Evolutionary conservation across 1,140 invertebrate genomes (phyloP).

Genomic region (Bactericera cockerelli): DNA sequence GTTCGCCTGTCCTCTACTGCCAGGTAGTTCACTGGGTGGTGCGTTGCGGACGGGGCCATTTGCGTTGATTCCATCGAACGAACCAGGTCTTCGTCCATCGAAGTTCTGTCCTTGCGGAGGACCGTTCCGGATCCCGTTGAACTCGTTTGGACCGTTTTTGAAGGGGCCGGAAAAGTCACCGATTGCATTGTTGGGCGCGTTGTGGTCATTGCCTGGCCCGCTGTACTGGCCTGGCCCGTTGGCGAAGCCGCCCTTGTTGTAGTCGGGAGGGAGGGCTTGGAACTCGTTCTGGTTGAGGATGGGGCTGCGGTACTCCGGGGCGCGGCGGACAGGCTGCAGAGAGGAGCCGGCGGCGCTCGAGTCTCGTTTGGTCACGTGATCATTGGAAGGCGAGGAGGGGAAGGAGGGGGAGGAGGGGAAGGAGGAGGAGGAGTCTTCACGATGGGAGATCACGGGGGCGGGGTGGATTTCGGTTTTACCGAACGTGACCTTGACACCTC

Average conservation of each 20-base stretch:
- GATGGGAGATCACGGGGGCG: slow-evolving; percentile 7
- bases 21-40: not conserved
- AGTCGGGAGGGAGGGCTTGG: not conserved
- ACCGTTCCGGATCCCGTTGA: not conserved
- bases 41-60: not conserved
- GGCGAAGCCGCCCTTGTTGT: not conserved
- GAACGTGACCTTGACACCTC: slow-evolving; percentile 22
- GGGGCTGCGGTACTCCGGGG: not conserved
- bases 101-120: not conserved
- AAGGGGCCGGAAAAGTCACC: too few species aligned
- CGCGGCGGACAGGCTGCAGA: not conserved
- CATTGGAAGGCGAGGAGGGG: not conserved
- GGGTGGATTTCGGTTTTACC: slow-evolving; percentile 18
- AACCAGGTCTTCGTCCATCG: not conserved
- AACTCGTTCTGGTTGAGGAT: slow-evolving; percentile 2
- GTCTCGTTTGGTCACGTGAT: not conserved
- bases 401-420: not conserved
- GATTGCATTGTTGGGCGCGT: too few species aligned
- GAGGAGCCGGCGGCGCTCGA: not conserved
- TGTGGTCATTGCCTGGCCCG: too few species aligned
- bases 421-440: slow-evolving; percentile 12
- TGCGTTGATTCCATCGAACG: too few species aligned
- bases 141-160: not conserved
- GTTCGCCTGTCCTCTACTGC: too few species aligned
- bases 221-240: too few species aligned